Evolutionary conservation across 1,140 invertebrate genomes (phyloP), one percentile per base, ranked within the genome.

Genomic region (Drosophila jambulina): DNA sequence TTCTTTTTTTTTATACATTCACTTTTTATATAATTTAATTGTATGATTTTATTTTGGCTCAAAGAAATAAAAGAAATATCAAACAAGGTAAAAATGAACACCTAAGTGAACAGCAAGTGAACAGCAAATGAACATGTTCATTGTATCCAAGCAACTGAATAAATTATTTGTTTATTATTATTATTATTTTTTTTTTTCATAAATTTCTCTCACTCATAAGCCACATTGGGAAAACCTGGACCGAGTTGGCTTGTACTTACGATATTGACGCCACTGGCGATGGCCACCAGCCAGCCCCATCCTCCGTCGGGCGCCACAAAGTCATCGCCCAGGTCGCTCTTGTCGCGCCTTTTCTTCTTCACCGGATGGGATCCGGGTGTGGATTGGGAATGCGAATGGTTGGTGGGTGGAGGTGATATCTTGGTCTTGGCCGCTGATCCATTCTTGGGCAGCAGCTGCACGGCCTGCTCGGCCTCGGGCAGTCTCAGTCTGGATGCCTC

Each of bases 271-370:
- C 92, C 92, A 54, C 87, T 91, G 60, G 92, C 91, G 32, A 93
- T n/a, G 63, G 83, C 78, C 56, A 93, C 91, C 46, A 93, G 48
- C 92, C 92, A 93, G 38, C 93, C 91, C 92, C 92, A 93, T 27
- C 93, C 90, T n/a, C 92, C 91, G 49, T 92, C 91, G 54, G 91
- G 91, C 49, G 91, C 81, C 69, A 92, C 86, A 68, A 92, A 92
- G 57, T 92, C 74, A 42, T 93, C 90, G 46, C 92, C 92, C 36
- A 93, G 76, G 71, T 93, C 92, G 69, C 91, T 91, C 68, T 93
- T 92, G 59, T 93, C 87, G 27, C 87, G 82, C 17, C 67, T 76
- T 61, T 90, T 92, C 78, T 92, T 92, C 25, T 92, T 92, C 27
- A 45, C 58, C 17, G 38, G 58, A 49, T 56, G 62, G 7, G 74